Conservation (phyloP, 2,797 vertebrate species). For the Clarias platycephalus region DNA sequence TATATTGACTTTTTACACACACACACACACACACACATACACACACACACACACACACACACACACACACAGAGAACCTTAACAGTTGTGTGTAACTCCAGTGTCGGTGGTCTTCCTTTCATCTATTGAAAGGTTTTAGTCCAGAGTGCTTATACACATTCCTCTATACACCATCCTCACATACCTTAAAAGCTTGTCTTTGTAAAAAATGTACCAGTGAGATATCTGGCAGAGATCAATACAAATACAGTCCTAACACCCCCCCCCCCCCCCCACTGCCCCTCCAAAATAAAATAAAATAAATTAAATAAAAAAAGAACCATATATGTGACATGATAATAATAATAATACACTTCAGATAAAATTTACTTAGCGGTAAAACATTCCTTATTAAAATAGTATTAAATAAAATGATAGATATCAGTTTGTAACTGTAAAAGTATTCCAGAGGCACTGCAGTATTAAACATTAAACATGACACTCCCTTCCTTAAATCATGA, state of each 20-base stretch:
- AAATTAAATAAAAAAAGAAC: no score
- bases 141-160: not conserved
- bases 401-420: slow-evolving; percentile 1
- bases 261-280: no score
- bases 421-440: slow-evolving; percentile 16
- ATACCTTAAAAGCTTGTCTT: not conserved
- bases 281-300: no score
- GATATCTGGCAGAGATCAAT: not conserved
- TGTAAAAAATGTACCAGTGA: not conserved
- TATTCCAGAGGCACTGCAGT: slow-evolving; percentile 33
- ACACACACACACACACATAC: not conserved
- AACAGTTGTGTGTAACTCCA: not conserved
- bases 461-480: slow-evolving; percentile 4
- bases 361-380: not conserved
- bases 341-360: slow-evolving; percentile 5
- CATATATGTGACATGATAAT: no score
- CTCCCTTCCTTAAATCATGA: not conserved
- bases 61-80: not conserved
- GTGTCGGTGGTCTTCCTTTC: not conserved
- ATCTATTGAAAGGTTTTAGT: not conserved
- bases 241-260: not conserved
- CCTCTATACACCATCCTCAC: not conserved
- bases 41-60: not conserved
- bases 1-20: not conserved
- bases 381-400: slow-evolving; percentile 22